Base-by-base conservation (phyloP, 2,888 invertebrate genomes). In the Halocaridina rubra region DNA sequence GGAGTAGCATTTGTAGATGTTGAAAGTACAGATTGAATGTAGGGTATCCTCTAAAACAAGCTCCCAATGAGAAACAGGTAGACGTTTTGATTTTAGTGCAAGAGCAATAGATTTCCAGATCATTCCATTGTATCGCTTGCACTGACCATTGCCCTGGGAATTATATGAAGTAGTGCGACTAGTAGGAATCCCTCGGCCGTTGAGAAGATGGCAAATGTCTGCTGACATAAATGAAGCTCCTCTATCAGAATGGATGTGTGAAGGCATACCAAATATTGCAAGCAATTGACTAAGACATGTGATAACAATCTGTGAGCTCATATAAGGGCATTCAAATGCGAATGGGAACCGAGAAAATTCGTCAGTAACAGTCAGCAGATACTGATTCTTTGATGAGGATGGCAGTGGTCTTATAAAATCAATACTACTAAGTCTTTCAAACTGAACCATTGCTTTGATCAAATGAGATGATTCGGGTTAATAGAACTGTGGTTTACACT, bases 361-460 rank as follows among this genome's bases (percentile, higher is more conserved):
- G 7, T 46, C 57, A 16, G 57, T 29, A 16, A 46, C 71, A 1
- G 59, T 33, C 19, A 80, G 61, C 29, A 57, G 22, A 32, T 13
- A 30, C 8, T 24, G 19, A 3, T 13, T 30, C 5, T 8, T 29
- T 19, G 46, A 64, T 27, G 32, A 27, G 8, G 72, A 53, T 22
- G 72, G 80, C 8, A 71, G n/a, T n/a, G 72, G 72, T 22, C 72
- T 33, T 22, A 27, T 30, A 59, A 80, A 69, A 16, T 80, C 71
- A 8, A 22, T 29, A 24, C 39, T 69, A 69, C 2, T 53, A 13
- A 76, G 16, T 10, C 32, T 19, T 19, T 80, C 59, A 24, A 80
- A 72, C 4, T 30, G 71, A 13, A 22, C 19, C 19, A 72, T 32
- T n/a, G 72, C 61, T 2, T 59, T 29, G 4, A 72, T 59, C 8